These are phyloP conservation scores for Vanessa tameamea DNA, from an alignment of 1,140 invertebrate genomes.

Conservation along the genomic window DNA sequence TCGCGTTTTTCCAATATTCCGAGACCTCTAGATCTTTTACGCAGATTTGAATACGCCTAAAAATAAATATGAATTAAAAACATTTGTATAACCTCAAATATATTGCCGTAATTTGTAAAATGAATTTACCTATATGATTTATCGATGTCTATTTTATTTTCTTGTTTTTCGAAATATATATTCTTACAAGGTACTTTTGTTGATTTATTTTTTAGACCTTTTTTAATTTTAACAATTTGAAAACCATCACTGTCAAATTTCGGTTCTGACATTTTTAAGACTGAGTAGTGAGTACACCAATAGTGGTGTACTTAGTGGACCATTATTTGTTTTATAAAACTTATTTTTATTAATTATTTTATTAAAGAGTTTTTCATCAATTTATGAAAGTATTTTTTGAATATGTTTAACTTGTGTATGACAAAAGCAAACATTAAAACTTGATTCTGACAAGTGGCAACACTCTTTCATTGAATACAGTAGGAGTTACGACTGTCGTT, in stretches of 20 bases:
- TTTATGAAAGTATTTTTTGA: too few species aligned
- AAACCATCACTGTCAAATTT: slow-evolving; percentile 68
- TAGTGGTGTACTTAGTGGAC: too few species aligned
- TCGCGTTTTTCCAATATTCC: slow-evolving; percentile 71
- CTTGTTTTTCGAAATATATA: slow-evolving; percentile 46
- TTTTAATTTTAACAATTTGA: slow-evolving; percentile 65
- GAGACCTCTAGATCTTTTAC: slow-evolving; percentile 74
- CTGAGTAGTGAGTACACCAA: too few species aligned
- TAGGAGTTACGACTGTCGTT: too few species aligned
- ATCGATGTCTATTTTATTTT: slow-evolving; percentile 51
- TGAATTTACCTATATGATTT: slow-evolving; percentile 48
- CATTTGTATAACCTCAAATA: slow-evolving; percentile 58
- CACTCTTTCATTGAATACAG: too few species aligned
- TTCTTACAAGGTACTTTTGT: slow-evolving; percentile 50
- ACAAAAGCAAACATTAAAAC: too few species aligned
- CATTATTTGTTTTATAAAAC: too few species aligned
- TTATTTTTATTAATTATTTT: too few species aligned
- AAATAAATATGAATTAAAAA: slow-evolving; percentile 54
- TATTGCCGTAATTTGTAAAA: not conserved
- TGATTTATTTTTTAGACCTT: slow-evolving; percentile 57
- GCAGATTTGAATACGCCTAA: slow-evolving; percentile 74
- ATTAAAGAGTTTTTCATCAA: too few species aligned
- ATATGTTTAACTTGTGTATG: too few species aligned
- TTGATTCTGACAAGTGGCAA: too few species aligned
- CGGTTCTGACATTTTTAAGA: slow-evolving; percentile 53